Conservation (phyloP, 2,113 vertebrate genomes). For the Mesocricetus auratus region DNA sequence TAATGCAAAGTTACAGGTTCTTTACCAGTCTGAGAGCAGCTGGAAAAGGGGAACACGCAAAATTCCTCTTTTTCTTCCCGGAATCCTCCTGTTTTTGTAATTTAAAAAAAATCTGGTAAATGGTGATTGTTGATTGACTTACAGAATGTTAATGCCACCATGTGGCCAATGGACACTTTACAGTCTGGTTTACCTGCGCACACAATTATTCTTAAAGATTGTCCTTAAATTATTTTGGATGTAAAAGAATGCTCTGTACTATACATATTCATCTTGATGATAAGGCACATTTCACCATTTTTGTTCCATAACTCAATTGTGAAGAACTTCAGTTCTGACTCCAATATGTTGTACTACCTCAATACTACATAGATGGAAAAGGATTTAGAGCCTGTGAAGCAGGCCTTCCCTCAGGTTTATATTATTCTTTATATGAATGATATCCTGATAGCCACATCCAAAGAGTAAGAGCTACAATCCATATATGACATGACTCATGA, state of each 20-base stretch:
- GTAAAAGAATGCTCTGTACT: not conserved
- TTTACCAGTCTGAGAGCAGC: not conserved
- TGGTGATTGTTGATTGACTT: not conserved
- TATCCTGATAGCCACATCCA: not conserved
- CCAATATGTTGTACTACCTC: not conserved
- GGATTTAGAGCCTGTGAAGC: not conserved
- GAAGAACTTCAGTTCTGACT: not conserved
- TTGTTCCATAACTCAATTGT: not conserved
- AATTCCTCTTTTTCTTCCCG: not conserved
- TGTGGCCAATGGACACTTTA: not conserved
- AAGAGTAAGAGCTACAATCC: not conserved
- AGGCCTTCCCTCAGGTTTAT: not conserved
- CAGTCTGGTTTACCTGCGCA: not conserved
- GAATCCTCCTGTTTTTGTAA: not conserved
- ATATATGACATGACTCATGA: not conserved
- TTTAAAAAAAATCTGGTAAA: not conserved
- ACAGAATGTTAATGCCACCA: not conserved
- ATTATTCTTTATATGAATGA: not conserved
- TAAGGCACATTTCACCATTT: not conserved
- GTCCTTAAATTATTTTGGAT: not conserved
- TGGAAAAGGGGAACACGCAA: not conserved
- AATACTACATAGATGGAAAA: not conserved
- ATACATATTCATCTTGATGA: not conserved
- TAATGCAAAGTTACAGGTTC: too few species aligned
- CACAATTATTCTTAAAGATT: not conserved